Evolutionary conservation across 1,140 invertebrate species (phyloP), one percentile per base, ranked within the genome.

Genomic region (Chironomus tepperi): DNA sequence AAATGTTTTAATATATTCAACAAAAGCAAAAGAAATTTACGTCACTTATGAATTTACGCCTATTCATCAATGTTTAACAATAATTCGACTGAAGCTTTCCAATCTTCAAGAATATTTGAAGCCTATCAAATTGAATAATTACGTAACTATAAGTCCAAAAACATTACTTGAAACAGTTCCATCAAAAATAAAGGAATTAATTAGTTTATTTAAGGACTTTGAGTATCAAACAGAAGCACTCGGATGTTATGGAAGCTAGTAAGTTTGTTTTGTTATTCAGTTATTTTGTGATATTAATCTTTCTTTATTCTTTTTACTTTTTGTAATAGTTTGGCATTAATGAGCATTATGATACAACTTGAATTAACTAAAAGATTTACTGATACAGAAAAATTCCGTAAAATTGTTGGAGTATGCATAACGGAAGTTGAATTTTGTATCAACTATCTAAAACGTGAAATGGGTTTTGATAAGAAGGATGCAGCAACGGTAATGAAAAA

Each of bases 341-440:
- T 90, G 0, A 81, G 86, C 3, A 82, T 86, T 19, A 83, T 88
- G 2, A 85, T 91, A 15, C 81, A 89, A 75, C 77, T 91, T 15
- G 89, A 92, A 77, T 81, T 86, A 18, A 78, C 89, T 8, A 89
- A 87, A 77, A 84, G 85, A 42, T 80, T 82, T 76, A 78, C 84
- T 0, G 76, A 83, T 7, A 82, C 86, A 10, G 67, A 80, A 9
- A 80, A 81, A 43, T 77, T 86, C 64, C 80, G 81, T 7, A 70
- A 78, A 0, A 76, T 88, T 12, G 84, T 86, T 74, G 80, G 81
- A 21, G 77, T 79, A 9, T 79, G 82, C 0, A 83, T 86, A 16
- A 82, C 82, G 15, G 15, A 57, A n/a, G 10, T 57, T 15, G 47
- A 57, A 57, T 12, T n/a, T n/a, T 57, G 47, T 15, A 57, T 15